Percentiles rank a stretch among this genome's conserved stretches.
phyloP scores from a whole-genome alignment of 2,113 vertebrate species.

The Tragelaphus buxtoni region DNA sequence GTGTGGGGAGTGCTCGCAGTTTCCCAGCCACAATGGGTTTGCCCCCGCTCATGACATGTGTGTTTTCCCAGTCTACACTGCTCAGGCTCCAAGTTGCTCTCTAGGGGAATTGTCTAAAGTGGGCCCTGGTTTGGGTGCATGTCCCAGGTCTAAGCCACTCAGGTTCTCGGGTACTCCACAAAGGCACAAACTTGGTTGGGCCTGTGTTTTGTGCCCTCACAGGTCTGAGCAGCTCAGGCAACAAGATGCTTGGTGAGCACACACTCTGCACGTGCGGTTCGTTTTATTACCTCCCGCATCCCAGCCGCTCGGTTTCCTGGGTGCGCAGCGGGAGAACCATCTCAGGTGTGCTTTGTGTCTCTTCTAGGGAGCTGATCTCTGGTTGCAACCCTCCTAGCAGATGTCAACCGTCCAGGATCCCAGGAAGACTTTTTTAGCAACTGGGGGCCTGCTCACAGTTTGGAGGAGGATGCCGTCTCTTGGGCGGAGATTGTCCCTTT shows the following conservation, averaged over 20 bases:
- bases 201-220: neutral
- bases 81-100: neutral
- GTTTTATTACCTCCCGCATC: neutral
- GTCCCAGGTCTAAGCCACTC: neutral
- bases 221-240: neutral
- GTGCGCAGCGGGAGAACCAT: fast-evolving
- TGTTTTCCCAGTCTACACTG: neutral
- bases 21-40: fast-evolving
- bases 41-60: fast-evolving
- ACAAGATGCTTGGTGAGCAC: neutral
- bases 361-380: neutral
- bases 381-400: neutral
- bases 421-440: neutral
- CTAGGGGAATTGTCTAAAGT: neutral
- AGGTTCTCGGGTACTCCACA: neutral
- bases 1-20: neutral
- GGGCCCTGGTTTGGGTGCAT: neutral
- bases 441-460: neutral
- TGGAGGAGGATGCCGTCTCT: neutral
- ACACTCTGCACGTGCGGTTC: fast-evolving
- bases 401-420: neutral
- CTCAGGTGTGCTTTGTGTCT: neutral
- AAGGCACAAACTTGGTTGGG: neutral
- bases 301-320: fast-evolving
- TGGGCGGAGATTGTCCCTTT: neutral